Base-by-base conservation (phyloP, 2,113 vertebrate genomes). In the Campylomormyrus tamandua region DNA sequence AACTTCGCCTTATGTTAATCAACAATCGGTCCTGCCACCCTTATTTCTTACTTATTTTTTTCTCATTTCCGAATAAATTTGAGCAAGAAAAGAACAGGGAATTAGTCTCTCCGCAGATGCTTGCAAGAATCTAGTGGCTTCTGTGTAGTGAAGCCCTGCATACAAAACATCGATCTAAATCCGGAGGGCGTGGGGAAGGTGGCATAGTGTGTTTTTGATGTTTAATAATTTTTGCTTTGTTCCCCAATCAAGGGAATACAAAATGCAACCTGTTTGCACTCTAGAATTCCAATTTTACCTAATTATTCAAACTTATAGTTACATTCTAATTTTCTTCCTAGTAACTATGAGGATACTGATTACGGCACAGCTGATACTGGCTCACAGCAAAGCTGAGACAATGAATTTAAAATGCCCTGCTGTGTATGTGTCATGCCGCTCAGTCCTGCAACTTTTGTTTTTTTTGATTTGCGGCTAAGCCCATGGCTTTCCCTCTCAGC, bases 181-280 rank as follows among this genome's bases (percentile, higher is more conserved):
- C 93, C 92, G 92, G 89, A 92, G 85, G 87, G 89, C 85, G 83
- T 91, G 35, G 15, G 15, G 31, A 42, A 80, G 39, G 39, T 27
- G 83, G 45, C 1, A 84, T 24, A n/a, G 83, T 48, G 24, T 39
- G 92, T 92, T 90, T 94, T 93, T 91, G 90, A 93, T 92, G 74
- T 93, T 91, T 90, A 35, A 83, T 90, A 91, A 92, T 92, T 90
- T 92, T 92, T 89, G 91, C 91, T 94, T 93, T 93, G 92, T 94
- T 94, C 93, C 91, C 48, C 35, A 93, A 94, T 94, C 94, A 94
- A 95, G 93, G 93, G 93, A 91, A 89, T 3, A 87, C 90, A 87
- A 90, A 92, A 92, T 58, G 90, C 49, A 62, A 89, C 92, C 91
- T 90, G 89, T 92, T 91, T 91, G 31, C 27, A 11, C 70, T 70